These are phyloP conservation scores for Cinara cedri DNA, from an alignment of 2,888 invertebrate genomes.

Conservation along the genomic window DNA sequence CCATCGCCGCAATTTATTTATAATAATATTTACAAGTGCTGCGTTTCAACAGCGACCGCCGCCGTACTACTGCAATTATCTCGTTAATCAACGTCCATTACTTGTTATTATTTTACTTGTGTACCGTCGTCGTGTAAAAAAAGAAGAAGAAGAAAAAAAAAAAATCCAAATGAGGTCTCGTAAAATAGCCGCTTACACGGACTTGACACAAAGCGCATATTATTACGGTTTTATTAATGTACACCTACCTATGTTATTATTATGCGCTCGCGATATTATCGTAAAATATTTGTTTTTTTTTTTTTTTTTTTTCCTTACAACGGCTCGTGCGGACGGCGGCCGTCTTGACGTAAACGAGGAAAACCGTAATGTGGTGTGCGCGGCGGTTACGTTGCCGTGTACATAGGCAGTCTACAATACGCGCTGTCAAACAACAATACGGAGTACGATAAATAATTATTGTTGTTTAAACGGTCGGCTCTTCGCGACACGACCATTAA, in stretches of 20 bases:
- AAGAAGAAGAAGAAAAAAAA: too few relatives aligned
- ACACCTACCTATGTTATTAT: background rate
- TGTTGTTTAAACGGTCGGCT: slow-evolving; percentile 2
- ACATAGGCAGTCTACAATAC: too few relatives aligned
- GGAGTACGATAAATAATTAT: too few relatives aligned
- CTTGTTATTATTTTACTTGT: background rate
- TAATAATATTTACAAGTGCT: too few relatives aligned
- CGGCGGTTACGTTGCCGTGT: background rate
- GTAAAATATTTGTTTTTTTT: too few relatives aligned
- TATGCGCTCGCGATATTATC: slow-evolving; percentile 12
- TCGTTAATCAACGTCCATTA: slow-evolving; percentile 32
- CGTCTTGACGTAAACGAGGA: slow-evolving; percentile 9
- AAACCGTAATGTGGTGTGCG: too few relatives aligned
- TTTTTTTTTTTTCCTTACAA: too few relatives aligned
- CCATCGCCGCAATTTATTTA: slow-evolving; percentile 17
- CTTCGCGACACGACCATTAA: background rate
- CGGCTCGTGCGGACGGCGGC: background rate
- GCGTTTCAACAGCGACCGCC: too few relatives aligned
- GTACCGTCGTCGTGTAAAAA: too few relatives aligned
- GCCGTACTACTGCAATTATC: slow-evolving; percentile 21
- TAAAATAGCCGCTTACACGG: background rate
- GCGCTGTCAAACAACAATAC: slow-evolving; percentile 25
- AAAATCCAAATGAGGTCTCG: slow-evolving; percentile 29
- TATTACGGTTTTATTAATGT: too few relatives aligned
- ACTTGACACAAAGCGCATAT: slow-evolving; percentile 2